Conservation (phyloP, 2,797 vertebrate genomes). For the Lycodopsis pacificus region DNA sequence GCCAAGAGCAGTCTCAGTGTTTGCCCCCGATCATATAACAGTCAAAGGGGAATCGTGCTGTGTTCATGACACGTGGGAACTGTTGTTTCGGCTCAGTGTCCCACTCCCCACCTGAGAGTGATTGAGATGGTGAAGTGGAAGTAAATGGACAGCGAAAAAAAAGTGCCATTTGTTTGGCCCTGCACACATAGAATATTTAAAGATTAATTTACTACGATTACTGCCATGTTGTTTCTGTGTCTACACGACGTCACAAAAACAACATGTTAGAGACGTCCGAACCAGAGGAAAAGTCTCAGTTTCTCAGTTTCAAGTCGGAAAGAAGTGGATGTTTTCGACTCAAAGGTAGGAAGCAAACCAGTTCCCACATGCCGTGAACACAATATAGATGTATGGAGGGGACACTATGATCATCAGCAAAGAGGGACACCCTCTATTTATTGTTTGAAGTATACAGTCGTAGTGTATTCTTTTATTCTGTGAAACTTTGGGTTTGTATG, state of each 20-base stretch:
- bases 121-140: background rate
- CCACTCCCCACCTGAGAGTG: background rate
- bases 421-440: constrained; percentile 22
- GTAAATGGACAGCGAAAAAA: background rate
- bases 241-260: background rate
- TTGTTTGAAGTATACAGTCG: constrained; percentile 38
- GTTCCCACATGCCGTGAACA: constrained; percentile 26
- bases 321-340: background rate
- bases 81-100: constrained; percentile 1
- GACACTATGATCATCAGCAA: constrained; percentile 5
- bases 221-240: constrained; percentile 13
- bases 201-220: constrained; percentile 12
- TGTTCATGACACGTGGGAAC: constrained; percentile 36
- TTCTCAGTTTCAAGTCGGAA: constrained; percentile 10
- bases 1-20: constrained; percentile 64
- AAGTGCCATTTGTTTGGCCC: constrained; percentile 2
- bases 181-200: background rate
- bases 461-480: constrained; percentile 29
- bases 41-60: background rate
- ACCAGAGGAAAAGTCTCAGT: background rate
- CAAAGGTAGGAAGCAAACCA: background rate
- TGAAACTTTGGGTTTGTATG: constrained; percentile 25
- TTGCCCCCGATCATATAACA: constrained; percentile 76
- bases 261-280: background rate
- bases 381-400: constrained; percentile 4